Base-by-base conservation (phyloP, 2,797 vertebrate species). In the Cottoperca gobio region DNA sequence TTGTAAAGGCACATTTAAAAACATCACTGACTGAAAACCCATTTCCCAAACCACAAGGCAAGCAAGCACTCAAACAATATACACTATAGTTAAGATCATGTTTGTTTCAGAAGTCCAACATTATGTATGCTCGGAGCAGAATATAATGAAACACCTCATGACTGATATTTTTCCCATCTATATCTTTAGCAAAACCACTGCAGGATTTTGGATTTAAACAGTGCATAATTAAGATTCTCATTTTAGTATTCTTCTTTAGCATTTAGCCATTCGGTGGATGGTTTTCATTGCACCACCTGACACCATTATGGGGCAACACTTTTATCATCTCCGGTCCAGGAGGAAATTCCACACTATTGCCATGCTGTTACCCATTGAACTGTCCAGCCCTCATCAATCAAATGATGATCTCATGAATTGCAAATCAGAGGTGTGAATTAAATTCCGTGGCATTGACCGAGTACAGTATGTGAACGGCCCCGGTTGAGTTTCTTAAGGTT, bases 341-440 rank as follows among this genome's bases (percentile, higher is more conserved):
- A 77, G 50, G 63, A 53, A 66, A 67, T 75, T 40, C 55, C 65
- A 52, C 48, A 14, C 19, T 19, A 16, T 14, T 21, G 59, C 23
- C 1, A 2, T 19, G 17, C 58, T 68, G 58, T 5, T 31, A 33
- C 16, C 21, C 40, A 76, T 31, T 63, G 60, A 67, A 80, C 63
- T 33, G 40, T 40, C 67, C 53, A 26, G 45, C 5, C 8, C 28
- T 83, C 64, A 61, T 78, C 57, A 70, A 75, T 79, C 68, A 76
- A n/a, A 21, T 19, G 14, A 74, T 52, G 28, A 61, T 59, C 76
- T 52, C 42, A 69, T 73, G 64, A 75, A 70, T 64, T 11, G n/a
- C 28, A 68, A 60, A 59, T 19, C 7, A 37, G 7, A 62, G 13
- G 37, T 49, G 21, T 61, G 28, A 72, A 67, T 73, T 50, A 4